Evolutionary conservation across 2,113 vertebrate species (phyloP), one percentile per base, ranked within the genome.

Genomic region (Chiloscyllium plagiosum): DNA sequence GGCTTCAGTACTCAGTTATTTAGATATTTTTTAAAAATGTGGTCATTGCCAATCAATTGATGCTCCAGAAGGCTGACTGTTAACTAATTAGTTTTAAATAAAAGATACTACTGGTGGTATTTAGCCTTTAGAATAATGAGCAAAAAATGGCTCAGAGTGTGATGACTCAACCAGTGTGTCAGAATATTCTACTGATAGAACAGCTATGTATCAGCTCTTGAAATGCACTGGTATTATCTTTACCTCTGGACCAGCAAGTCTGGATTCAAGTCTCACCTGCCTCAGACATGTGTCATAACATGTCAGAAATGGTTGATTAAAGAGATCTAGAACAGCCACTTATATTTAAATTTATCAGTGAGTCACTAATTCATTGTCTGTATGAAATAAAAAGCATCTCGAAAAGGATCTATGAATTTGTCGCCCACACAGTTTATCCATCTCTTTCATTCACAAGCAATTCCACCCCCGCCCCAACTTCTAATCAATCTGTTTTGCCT

Each of bases 371-470:
- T 66, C 29, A 66, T 93, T 93, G 65, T 93, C 61, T 42, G 80
- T 93, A 37, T 93, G 37, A 66, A 61, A 93, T n/a, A 93, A 47
- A 61, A n/a, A 37, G 15, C 56, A 66, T 52, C 87, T 61, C 4
- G 52, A 61, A 90, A 56, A 90, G 33, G 12, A 61, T 92, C 56
- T 66, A 65, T 17, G n/a, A 66, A 95, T 13, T 52, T 19, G 12
- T 70, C 26, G 66, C 19, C 66, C 8, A 33, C 68, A 70, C 37
- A 50, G 33, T 70, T 94, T 94, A 70, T 69, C 69, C 19, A 50
- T 95, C 68, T 95, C 42, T 72, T 94, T 94, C 70, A n/a, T 24
- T 94, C 12, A 94, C 3, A 50, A 95, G 7, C 93, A 95, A 95
- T 42, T 68, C 65, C 24, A 29, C 26, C 68, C 24, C 61, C 33